phyloP scores from a whole-genome alignment of 1,140 invertebrate genomes.

The Brachionus rubens region DNA sequence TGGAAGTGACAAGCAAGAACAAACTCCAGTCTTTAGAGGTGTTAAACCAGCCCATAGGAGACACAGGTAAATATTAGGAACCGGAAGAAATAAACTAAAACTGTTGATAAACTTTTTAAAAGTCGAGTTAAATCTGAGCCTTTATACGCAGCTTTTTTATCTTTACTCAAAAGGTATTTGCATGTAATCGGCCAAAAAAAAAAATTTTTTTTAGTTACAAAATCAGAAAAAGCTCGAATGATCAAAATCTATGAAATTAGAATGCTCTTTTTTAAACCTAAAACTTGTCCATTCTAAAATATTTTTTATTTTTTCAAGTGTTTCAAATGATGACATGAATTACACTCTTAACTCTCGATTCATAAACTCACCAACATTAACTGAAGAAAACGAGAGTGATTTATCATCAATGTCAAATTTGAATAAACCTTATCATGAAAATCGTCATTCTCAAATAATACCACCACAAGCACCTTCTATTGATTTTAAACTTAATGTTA shows the following conservation, averaged over 20 bases:
- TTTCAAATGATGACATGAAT: slow-evolving; percentile 21
- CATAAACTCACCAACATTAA: neutral
- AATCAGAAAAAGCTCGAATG: too few relatives aligned
- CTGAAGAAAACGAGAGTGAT: slow-evolving; percentile 32
- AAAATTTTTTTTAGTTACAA: too few relatives aligned
- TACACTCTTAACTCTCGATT: neutral
- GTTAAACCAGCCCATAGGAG: neutral
- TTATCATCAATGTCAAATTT: neutral
- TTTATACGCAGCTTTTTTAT: neutral
- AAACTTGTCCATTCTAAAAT: neutral
- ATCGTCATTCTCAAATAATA: neutral
- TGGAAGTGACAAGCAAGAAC: neutral
- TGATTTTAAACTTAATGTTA: slow-evolving; percentile 91
- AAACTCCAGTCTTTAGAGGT: neutral
- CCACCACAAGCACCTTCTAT: slow-evolving; percentile 77
- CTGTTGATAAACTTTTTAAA: too few relatives aligned
- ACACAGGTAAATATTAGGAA: slow-evolving; percentile 1
- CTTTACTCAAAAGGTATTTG: slow-evolving; percentile 2
- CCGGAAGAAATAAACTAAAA: too few relatives aligned
- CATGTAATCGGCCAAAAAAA: too few relatives aligned
- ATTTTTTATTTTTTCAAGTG: neutral
- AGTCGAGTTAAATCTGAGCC: neutral
- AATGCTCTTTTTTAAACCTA: neutral
- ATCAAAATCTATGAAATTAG: too few relatives aligned
- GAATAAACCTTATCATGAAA: neutral